These are phyloP conservation scores for Tetramorium parvispinum DNA, from an alignment of 1,140 invertebrate species.

Conservation along the genomic window DNA sequence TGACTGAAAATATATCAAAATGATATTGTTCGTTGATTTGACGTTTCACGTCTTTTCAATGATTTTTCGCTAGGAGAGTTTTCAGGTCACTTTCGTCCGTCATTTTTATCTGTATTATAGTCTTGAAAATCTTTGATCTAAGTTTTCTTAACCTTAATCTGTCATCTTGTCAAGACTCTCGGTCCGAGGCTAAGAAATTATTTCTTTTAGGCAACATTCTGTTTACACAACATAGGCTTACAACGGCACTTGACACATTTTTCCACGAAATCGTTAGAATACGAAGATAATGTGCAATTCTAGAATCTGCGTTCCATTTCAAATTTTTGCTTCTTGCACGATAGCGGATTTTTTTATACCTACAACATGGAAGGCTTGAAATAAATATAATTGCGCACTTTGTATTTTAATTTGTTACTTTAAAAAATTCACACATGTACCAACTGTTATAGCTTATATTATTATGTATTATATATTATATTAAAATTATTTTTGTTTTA, in stretches of 20 bases:
- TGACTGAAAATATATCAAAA: no score
- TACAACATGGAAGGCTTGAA: neutral
- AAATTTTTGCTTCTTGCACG: neutral
- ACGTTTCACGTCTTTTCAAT: no score
- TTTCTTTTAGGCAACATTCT: neutral
- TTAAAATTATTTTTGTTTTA: neutral
- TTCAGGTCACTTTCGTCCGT: no score
- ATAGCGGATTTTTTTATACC: neutral
- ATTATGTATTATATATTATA: no score
- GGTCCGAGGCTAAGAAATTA: neutral
- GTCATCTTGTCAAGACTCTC: neutral
- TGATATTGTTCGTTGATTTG: no score
- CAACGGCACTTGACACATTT: neutral
- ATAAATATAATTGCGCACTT: neutral
- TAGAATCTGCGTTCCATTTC: neutral
- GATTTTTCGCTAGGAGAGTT: no score
- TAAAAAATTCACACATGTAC: neutral
- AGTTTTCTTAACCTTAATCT: no score
- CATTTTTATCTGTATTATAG: no score
- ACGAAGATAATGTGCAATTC: neutral
- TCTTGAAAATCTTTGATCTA: no score
- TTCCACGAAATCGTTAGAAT: constrained; percentile 9
- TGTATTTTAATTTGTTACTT: neutral
- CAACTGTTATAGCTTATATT: neutral
- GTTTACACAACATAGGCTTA: no score